These are phyloP conservation scores for Ligdia adustata DNA, from an alignment of 2,888 invertebrate genomes.

Conservation along the genomic window DNA sequence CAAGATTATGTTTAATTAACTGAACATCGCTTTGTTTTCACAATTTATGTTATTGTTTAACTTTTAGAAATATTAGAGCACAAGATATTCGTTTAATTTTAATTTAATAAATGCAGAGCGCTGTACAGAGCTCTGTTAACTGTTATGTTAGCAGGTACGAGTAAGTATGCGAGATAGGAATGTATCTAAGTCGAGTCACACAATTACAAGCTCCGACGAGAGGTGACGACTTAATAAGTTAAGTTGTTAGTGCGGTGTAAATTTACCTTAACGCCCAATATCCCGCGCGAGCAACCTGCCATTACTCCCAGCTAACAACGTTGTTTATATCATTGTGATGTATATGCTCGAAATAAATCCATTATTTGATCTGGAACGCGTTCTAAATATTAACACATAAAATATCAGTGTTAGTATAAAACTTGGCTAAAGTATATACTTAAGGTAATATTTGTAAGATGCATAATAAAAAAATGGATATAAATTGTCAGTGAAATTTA, in stretches of 20 bases:
- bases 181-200: conserved; percentile 43
- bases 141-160: conserved; percentile 34
- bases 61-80: conserved; percentile 14
- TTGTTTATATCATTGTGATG: conserved; percentile 71
- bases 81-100: conserved; percentile 11
- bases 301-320: conserved; percentile 78
- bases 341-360: conserved; percentile 36
- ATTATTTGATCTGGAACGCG: conserved; percentile 31
- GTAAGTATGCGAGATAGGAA: conserved; percentile 14
- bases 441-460: too few species aligned
- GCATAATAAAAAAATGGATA: too few species aligned
- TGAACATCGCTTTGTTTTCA: conserved; percentile 36
- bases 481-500: too few species aligned
- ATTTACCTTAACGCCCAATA: conserved; percentile 79
- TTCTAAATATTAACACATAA: not conserved
- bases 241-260: conserved; percentile 78
- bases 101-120: conserved; percentile 1
- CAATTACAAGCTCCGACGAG: conserved; percentile 51
- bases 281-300: conserved; percentile 61
- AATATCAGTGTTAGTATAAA: not conserved
- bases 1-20: conserved; percentile 45
- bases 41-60: conserved; percentile 36
- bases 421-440: too few species aligned
- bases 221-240: conserved; percentile 79
- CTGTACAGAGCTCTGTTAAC: not conserved